phyloP scores from a whole-genome alignment of 1,140 invertebrate species.

The Cryptotermes secundus region DNA sequence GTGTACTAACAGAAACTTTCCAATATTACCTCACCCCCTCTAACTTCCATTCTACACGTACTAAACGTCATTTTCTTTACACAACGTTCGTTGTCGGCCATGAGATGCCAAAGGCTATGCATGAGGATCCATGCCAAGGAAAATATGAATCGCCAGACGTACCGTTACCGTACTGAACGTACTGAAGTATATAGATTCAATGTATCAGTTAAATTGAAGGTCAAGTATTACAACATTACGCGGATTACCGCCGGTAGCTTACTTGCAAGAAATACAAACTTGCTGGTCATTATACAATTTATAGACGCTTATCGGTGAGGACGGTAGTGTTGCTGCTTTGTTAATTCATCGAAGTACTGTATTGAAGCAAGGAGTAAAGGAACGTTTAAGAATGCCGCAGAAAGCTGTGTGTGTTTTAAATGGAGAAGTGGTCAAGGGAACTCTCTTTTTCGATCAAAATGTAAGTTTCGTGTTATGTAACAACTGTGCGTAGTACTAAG shows the following conservation, averaged over 20 bases:
- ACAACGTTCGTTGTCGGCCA: background rate
- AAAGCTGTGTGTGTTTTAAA: slow-evolving; percentile 86
- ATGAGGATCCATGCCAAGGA: too few relatives aligned
- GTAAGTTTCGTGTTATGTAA: slow-evolving; percentile 50
- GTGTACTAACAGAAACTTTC: background rate
- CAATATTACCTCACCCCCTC: background rate
- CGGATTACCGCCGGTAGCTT: too few relatives aligned
- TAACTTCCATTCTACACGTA: background rate
- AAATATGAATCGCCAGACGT: background rate
- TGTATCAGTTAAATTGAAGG: background rate
- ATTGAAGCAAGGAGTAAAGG: background rate
- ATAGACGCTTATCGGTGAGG: background rate
- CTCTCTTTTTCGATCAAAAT: slow-evolving; percentile 73
- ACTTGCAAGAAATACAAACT: background rate
- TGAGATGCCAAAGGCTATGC: background rate
- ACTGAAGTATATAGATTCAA: background rate
- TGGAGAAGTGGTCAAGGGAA: slow-evolving; percentile 76
- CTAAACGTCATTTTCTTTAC: background rate
- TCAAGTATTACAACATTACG: too few relatives aligned
- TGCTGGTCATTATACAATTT: background rate
- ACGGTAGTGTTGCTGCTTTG: background rate
- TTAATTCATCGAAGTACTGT: too few relatives aligned
- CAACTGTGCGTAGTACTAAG: too few relatives aligned
- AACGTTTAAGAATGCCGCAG: slow-evolving; percentile 45
- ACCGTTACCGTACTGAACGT: background rate